phyloP scores from a whole-genome alignment of 2,113 vertebrate genomes.

The Condylura cristata region DNA sequence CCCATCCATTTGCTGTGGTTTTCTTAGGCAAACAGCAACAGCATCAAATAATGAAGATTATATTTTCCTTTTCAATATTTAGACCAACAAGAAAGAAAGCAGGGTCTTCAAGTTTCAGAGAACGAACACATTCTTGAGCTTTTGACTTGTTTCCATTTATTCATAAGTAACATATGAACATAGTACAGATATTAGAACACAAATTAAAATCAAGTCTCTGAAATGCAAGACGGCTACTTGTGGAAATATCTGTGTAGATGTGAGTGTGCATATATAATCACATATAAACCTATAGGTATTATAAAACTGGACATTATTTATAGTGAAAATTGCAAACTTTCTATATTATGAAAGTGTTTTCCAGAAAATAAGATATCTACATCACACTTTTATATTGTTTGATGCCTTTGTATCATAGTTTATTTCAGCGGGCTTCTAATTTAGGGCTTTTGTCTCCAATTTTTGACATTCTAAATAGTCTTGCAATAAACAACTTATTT shows the following conservation, averaged over 20 bases:
- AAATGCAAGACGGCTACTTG: background rate
- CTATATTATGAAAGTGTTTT: constrained; percentile 19
- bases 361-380: background rate
- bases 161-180: background rate
- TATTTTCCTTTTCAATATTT: background rate
- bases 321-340: background rate
- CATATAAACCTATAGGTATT: background rate
- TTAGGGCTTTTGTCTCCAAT: background rate
- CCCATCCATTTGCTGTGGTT: constrained; percentile 1
- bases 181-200: background rate
- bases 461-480: background rate
- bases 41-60: background rate
- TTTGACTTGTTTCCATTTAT: background rate
- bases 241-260: background rate
- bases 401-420: background rate
- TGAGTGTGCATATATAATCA: background rate
- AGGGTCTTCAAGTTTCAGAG: background rate
- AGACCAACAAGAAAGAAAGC: background rate
- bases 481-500: background rate
- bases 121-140: background rate
- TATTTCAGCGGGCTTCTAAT: background rate
- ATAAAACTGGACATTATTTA: background rate
- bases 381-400: background rate
- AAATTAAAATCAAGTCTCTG: background rate
- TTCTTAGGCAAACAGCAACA: constrained; percentile 11